These are phyloP conservation scores for Nothobranchius furzeri DNA, from an alignment of 2,113 vertebrate species.

Conservation along the genomic window DNA sequence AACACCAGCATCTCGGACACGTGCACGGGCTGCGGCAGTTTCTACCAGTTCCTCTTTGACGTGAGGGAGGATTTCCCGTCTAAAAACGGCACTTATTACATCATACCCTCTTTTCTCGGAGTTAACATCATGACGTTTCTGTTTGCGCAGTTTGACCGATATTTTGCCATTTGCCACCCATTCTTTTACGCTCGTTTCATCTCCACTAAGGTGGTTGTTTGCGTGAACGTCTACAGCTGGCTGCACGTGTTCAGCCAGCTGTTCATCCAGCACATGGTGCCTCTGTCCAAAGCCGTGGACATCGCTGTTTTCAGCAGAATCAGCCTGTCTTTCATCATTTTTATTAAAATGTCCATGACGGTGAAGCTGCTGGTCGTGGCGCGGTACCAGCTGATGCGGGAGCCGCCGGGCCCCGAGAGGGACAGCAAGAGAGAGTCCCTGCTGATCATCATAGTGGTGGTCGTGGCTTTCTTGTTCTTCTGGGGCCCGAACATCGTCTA, in stretches of 20 bases:
- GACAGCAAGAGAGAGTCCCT: slow-evolving; percentile 29
- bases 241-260: neutral
- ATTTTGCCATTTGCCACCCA: slow-evolving; percentile 62
- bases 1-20: slow-evolving; percentile 71
- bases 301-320: slow-evolving; percentile 37
- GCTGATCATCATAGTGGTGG: slow-evolving; percentile 57
- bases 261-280: neutral
- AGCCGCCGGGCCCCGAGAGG: slow-evolving; percentile 18
- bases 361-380: slow-evolving; percentile 57
- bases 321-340: slow-evolving; percentile 44
- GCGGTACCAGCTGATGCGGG: slow-evolving; percentile 47
- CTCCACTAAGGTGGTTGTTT: neutral
- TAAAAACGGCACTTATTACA: slow-evolving; percentile 54
- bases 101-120: slow-evolving; percentile 59
- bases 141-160: slow-evolving; percentile 69
- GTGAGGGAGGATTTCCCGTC: slow-evolving; percentile 61
- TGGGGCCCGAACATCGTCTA: slow-evolving; percentile 59
- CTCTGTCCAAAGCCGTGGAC: slow-evolving; percentile 3
- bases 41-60: slow-evolving; percentile 63
- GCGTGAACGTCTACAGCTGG: slow-evolving; percentile 19
- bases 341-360: slow-evolving; percentile 55
- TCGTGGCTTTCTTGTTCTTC: slow-evolving; percentile 26
- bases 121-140: slow-evolving; percentile 70
- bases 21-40: slow-evolving; percentile 48
- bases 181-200: slow-evolving; percentile 55